Evolutionary conservation across 1,140 invertebrate species (phyloP).

Genomic region (Riptortus pedestris): DNA sequence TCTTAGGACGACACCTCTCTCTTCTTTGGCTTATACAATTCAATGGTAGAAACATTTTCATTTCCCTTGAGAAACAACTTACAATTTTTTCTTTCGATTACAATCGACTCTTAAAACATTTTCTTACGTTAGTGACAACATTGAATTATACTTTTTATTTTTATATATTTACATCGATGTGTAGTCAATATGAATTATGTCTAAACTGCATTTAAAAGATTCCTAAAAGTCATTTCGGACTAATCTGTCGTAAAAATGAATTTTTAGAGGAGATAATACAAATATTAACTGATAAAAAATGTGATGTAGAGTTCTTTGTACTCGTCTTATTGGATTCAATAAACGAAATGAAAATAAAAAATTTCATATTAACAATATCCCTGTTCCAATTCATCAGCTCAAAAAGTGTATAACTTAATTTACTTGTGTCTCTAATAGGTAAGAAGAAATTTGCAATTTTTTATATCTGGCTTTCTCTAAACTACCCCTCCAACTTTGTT

Average conservation of each 20-base stretch:
- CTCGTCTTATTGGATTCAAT: too few species aligned
- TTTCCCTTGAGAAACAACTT: conserved; percentile 3
- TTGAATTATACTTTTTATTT: neutral
- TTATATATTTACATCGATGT: neutral
- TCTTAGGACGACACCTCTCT: neutral
- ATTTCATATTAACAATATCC: too few species aligned
- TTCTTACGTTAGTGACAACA: neutral
- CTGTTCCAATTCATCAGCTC: too few species aligned
- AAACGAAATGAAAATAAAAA: too few species aligned
- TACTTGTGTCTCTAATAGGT: too few species aligned
- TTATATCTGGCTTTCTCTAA: too few species aligned
- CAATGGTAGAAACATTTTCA: neutral
- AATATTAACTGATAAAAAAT: too few species aligned
- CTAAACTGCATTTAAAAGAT: neutral
- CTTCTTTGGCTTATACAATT: conserved; percentile 9
- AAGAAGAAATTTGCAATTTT: too few species aligned
- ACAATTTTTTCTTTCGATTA: neutral
- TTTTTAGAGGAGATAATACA: too few species aligned
- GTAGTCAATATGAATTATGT: neutral
- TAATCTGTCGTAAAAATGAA: neutral
- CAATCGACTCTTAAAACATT: neutral
- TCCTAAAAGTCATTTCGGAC: neutral
- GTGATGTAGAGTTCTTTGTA: too few species aligned
- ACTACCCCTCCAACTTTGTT: too few species aligned
- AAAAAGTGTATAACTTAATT: too few species aligned